Evolutionary conservation across 2,113 vertebrate species (phyloP).

Genomic region (Bubo blakistoni): DNA sequence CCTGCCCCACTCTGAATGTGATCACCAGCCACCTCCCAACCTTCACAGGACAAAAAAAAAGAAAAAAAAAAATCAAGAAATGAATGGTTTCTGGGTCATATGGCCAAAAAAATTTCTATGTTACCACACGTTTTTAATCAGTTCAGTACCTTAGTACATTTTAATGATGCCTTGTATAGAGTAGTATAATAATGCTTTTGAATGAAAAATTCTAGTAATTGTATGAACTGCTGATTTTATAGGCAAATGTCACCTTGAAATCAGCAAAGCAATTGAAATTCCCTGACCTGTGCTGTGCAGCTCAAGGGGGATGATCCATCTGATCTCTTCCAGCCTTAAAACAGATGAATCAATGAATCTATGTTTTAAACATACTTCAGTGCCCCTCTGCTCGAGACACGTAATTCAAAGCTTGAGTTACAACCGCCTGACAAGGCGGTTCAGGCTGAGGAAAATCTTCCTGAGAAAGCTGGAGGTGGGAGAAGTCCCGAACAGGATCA

Average conservation of each 20-base stretch:
- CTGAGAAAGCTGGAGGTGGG: neutral
- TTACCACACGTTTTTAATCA: neutral
- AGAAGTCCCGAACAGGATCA: neutral
- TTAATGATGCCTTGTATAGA: neutral
- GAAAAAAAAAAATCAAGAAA: neutral
- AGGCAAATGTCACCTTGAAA: neutral
- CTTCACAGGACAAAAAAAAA: slow-evolving; percentile 60
- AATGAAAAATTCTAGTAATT: neutral
- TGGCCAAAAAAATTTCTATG: neutral
- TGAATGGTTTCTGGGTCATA: neutral
- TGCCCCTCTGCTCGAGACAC: neutral
- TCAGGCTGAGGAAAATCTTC: neutral
- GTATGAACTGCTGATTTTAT: neutral
- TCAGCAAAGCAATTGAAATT: slow-evolving; percentile 5
- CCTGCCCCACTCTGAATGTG: slow-evolving; percentile 90
- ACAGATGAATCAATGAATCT: slow-evolving; percentile 11
- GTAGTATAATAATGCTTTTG: neutral
- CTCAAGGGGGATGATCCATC: neutral
- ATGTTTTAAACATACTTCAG: neutral
- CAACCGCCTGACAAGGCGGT: neutral
- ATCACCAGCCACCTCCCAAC: slow-evolving; percentile 95
- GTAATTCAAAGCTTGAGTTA: neutral
- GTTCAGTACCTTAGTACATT: neutral
- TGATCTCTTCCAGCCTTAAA: neutral
- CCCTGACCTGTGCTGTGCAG: neutral